A percentile compares a stretch with the other conserved stretches of the same genome.
phyloP scores from a whole-genome alignment of 2,113 vertebrate species.

The Benitochromis conjunctus region DNA sequence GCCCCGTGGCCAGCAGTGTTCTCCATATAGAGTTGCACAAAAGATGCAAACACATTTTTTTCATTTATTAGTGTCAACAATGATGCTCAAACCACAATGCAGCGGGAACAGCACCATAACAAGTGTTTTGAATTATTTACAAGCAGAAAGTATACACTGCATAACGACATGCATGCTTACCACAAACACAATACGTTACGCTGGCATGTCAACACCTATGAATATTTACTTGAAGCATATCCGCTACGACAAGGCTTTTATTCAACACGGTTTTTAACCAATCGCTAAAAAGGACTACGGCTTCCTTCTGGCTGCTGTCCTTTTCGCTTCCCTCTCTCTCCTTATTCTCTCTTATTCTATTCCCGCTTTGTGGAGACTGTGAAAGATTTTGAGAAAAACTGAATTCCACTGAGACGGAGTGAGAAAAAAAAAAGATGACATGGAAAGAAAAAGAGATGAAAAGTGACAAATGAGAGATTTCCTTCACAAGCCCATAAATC shows the following conservation, averaged over 20 bases:
- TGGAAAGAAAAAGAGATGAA: slow-evolving; percentile 54
- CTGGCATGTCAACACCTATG: slow-evolving; percentile 22
- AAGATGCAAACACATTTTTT: neutral
- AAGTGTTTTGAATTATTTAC: slow-evolving; percentile 56
- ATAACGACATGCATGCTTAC: slow-evolving; percentile 48
- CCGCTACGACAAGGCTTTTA: slow-evolving; percentile 25
- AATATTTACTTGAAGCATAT: slow-evolving; percentile 32
- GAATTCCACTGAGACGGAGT: neutral
- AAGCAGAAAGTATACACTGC: slow-evolving; percentile 35
- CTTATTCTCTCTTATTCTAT: neutral
- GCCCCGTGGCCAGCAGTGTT: neutral
- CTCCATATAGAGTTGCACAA: neutral
- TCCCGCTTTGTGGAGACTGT: neutral
- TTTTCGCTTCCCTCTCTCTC: neutral
- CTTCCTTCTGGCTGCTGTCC: neutral
- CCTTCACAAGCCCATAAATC: slow-evolving; percentile 68
- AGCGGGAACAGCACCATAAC: slow-evolving; percentile 11
- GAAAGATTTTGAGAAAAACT: slow-evolving; percentile 16
- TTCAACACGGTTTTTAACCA: slow-evolving; percentile 15
- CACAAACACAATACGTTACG: slow-evolving; percentile 29
- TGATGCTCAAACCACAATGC: slow-evolving; percentile 14
- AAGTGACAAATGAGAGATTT: slow-evolving; percentile 75
- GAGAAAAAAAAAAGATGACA: neutral
- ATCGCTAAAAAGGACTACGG: neutral
- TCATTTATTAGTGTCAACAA: slow-evolving; percentile 9